Evolutionary conservation across 2,888 invertebrate species (phyloP), one percentile per base, ranked within the genome.

Genomic region (Sinodicranocentrus sp.): DNA sequence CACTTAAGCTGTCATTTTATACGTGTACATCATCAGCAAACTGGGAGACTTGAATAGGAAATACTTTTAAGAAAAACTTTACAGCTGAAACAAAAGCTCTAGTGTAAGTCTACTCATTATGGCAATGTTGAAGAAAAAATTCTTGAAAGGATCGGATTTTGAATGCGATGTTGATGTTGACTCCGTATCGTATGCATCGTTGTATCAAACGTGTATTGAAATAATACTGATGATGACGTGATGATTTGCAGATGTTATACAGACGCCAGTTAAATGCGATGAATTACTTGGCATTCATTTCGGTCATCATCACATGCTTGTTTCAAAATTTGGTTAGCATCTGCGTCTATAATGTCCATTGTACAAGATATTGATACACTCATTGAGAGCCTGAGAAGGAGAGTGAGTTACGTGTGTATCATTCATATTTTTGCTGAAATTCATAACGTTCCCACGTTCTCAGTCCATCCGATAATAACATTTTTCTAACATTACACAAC

Each of bases 231-330:
- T 33, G 39, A 61, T 70, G 79, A 71, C 39, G 44, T 44, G 80
- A 82, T 82, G 80, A 82, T 82, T 73, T 73, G 80, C 80, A 82
- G 80, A 82, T 82, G 80, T 82, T 82, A 57, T 65, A 54, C 67
- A 73, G 25, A 65, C 57, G 28, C 17, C 59, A 57, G 10, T 28
- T 8, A 43, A 25, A 33, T 10, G 15, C 48, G 8, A 10, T 63
- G 39, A 63, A 63, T 19, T 33, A 25, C 23, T 57, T 57, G 57
- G 15, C 1, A 3, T 57, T 57, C 13, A 57, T 57, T 57, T 21
- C 57, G 23, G 10, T 57, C 19, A 19, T 52, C 10, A 33, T 33
- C 33, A 33, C 33, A 33, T 33, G 33, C n/a, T 25, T 25, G 25
- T 25, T 10, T 57, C 57, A 57, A 57, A 48, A 23, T 57, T 57